Base-by-base conservation (phyloP, 64 coral and sea anemone species). In the Dendronephthya gigantea region DNA sequence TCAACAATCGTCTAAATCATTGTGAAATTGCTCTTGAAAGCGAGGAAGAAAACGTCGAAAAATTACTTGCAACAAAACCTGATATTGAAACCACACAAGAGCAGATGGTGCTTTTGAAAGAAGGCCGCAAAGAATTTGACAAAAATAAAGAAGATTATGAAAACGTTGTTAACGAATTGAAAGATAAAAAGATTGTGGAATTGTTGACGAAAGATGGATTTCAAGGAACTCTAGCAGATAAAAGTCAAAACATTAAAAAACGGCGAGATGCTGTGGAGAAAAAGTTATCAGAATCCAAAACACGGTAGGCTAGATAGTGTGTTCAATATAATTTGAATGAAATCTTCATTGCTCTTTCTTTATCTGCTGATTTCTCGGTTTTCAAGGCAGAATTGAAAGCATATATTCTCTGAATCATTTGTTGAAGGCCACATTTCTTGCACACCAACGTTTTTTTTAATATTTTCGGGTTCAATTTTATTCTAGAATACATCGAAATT, bases 161-260 rank as follows among this genome's bases (percentile, higher is more conserved):
- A 39, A 4, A 79, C 9, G 31, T 79, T 34, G 30, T 39, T 36
- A 12, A 34, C 9, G 72, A 79, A 39, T 79, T 79, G 9, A 15
- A 79, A 7, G 72, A 79, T 33, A 79, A 9, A 1, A 79, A 79
- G 22, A 79, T 79, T 19, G 34, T 33, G 2, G 72, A 79, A 29
- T 79, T 36, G 34, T 39, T 79, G 72, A 12, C 72, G 27, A 79
- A 79, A 39, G 72, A 79, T 17, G 72, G 72, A 36, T 79, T 79
- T 29, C 72, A 79, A 9, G 72, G 72, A 34, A 79, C 72, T 15
- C 36, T 79, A 29, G 32, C 10, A 79, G 36, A 79, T 19, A 79
- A 79, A 19, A 79, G 36, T 79, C 9, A 36, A 10, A 39, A 35
- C 36, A 79, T 79, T 12, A 79, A 39, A 35, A 29, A 79, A 19